Percentiles rank a stretch among this genome's conserved stretches.
phyloP scores from a whole-genome alignment of 2,888 invertebrate species.

The Spodoptera exigua region DNA sequence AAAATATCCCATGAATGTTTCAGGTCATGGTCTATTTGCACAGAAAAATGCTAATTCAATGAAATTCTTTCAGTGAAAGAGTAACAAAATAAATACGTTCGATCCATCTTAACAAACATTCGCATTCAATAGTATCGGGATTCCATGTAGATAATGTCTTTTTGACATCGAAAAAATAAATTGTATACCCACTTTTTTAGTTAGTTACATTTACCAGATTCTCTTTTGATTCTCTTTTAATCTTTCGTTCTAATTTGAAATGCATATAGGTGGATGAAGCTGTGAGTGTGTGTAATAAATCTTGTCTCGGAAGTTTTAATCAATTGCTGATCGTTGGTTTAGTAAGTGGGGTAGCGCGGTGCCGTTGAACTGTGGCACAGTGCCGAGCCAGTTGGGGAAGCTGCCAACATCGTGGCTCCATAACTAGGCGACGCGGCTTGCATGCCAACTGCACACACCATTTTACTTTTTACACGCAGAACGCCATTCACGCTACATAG shows the following conservation, averaged over 20 bases:
- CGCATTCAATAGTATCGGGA: too few species aligned
- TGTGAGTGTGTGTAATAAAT: constrained; percentile 58
- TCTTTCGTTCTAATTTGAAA: constrained; percentile 53
- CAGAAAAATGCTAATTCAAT: too few species aligned
- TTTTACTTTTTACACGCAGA: constrained; percentile 28
- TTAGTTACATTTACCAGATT: neutral
- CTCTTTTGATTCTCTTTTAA: constrained; percentile 20
- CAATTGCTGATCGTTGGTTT: constrained; percentile 57
- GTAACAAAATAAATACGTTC: too few species aligned
- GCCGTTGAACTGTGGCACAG: constrained; percentile 74
- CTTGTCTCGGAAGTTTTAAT: constrained; percentile 63
- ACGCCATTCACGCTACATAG: constrained; percentile 41
- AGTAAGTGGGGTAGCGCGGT: constrained; percentile 53
- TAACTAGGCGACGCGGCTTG: constrained; percentile 36
- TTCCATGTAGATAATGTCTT: too few species aligned
- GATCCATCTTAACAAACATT: too few species aligned
- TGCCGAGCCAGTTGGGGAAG: constrained; percentile 63
- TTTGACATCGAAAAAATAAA: too few species aligned
- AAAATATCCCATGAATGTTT: too few species aligned
- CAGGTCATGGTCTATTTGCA: too few species aligned
- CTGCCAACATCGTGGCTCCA: constrained; percentile 54
- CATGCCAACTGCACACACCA: constrained; percentile 54
- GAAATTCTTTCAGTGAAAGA: too few species aligned
- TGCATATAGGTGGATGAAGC: constrained; percentile 43
- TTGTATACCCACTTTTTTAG: too few species aligned